Evolutionary conservation across 2,888 invertebrate species (phyloP).

Genomic region (Drosophila ustulata): DNA sequence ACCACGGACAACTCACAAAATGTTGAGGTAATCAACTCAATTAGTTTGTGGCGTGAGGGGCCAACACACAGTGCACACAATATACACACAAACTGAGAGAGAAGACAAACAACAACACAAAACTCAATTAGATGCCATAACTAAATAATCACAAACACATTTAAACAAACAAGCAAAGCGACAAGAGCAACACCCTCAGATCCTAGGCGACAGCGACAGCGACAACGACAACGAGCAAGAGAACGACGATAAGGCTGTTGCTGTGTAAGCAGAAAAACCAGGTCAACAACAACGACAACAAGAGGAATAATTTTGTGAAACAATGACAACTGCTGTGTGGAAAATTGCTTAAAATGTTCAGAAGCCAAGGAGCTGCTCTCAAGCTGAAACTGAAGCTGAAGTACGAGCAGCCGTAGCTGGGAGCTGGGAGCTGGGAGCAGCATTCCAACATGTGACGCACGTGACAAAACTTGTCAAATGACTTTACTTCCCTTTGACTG

Average conservation of each 20-base stretch:
- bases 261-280: constrained; percentile 55
- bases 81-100: constrained; percentile 6
- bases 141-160: constrained; percentile 80
- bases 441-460: constrained; percentile 79
- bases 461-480: constrained; percentile 81
- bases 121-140: constrained; percentile 79
- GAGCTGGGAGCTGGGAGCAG: constrained; percentile 15
- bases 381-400: background rate
- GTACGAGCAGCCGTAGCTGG: constrained; percentile 7
- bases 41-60: constrained; percentile 55
- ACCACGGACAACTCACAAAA: constrained; percentile 39
- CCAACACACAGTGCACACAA: constrained; percentile 9
- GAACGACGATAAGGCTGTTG: constrained; percentile 25
- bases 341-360: constrained; percentile 69
- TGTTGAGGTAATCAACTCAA: constrained; percentile 71
- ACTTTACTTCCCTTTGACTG: constrained; percentile 71
- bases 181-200: constrained; percentile 56
- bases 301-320: constrained; percentile 64
- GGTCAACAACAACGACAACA: constrained; percentile 60
- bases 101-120: constrained; percentile 50
- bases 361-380: constrained; percentile 45
- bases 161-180: constrained; percentile 66
- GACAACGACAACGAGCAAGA: constrained; percentile 15
- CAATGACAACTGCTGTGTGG: constrained; percentile 67
- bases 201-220: constrained; percentile 34